Percentiles rank a stretch among this genome's conserved stretches.
phyloP scores from a whole-genome alignment of 1,140 invertebrate species.

The Oscheius sp. region DNA sequence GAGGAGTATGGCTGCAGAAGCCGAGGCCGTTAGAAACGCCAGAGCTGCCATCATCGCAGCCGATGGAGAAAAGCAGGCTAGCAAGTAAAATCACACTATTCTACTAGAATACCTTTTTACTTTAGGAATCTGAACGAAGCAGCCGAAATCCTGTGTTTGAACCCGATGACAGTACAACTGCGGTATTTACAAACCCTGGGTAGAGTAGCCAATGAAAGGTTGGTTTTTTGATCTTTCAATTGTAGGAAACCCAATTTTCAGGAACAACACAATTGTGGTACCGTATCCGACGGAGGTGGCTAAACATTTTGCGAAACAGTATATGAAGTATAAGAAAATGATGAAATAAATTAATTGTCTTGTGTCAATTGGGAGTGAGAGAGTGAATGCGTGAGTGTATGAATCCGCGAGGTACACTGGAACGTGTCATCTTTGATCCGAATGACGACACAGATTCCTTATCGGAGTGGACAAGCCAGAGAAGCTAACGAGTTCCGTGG shows the following conservation, averaged over 20 bases:
- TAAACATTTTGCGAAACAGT: conserved; percentile 27
- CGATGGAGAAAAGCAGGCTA: conserved; percentile 77
- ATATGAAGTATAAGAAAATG: conserved; percentile 8
- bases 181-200: conserved; percentile 61
- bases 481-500: too few species aligned
- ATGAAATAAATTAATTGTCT: background rate
- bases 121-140: conserved; percentile 80
- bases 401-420: too few species aligned
- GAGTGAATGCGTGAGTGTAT: too few species aligned
- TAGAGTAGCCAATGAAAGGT: conserved; percentile 18
- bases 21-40: conserved; percentile 78
- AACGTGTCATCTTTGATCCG: too few species aligned
- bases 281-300: conserved; percentile 30
- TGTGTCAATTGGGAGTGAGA: too few species aligned
- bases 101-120: background rate
- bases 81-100: conserved; percentile 37
- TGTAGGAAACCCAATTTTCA: too few species aligned
- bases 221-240: background rate
- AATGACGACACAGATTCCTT: too few species aligned
- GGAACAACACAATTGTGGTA: conserved; percentile 33
- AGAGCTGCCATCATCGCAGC: conserved; percentile 68
- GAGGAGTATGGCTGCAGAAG: conserved; percentile 78
- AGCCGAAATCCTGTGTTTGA: conserved; percentile 76
- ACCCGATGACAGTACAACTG: conserved; percentile 54
- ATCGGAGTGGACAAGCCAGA: too few species aligned